Evolutionary conservation across 2,888 invertebrate genomes (phyloP), one percentile per base, ranked within the genome.

Genomic region (Latheticus oryzae): DNA sequence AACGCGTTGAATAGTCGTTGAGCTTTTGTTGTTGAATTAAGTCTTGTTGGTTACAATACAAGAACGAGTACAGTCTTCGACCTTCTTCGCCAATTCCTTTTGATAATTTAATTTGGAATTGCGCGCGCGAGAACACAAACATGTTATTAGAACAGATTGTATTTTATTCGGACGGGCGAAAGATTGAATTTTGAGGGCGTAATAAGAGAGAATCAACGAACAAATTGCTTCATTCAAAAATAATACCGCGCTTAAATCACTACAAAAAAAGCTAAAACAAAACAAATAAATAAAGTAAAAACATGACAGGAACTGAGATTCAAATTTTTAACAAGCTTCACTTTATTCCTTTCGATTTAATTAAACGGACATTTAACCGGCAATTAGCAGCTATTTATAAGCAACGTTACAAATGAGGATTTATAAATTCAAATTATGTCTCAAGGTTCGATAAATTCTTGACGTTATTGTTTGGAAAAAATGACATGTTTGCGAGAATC

Each of bases 21-120:
- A 43, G 54, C 60, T 57, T 60, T 60, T 60, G 60, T 57, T 56
- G 56, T 32, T 30, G 57, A 32, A 51, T 56, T 60, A 60, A 57
- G 52, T 33, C 52, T 45, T 42, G 30, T 23, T 30, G 30, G 21
- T 38, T 38, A 50, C 38, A 50, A 50, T 50, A 23, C n/a, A n/a
- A n/a, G 52, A 11, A 24, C 17, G 28, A 28, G 32, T 45, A 17
- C 1, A 9, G 45, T 16, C 32, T 12, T 13, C 45, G 17, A 37
- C 35, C 17, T 35, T 37, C 33, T 47, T 45, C 32, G 19, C 15
- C 42, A 30, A 32, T 30, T 50, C 38, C 50, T 50, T 50, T 12
- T 24, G 50, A 50, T 28, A 37, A 50, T 50, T 38, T 38, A 50
- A 50, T 50, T 50, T 47, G 35, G 28, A 11, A 35, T 47, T 47